Evolutionary conservation across 2,113 vertebrate genomes (phyloP).

Genomic region (Phylloscopus whistleri): DNA sequence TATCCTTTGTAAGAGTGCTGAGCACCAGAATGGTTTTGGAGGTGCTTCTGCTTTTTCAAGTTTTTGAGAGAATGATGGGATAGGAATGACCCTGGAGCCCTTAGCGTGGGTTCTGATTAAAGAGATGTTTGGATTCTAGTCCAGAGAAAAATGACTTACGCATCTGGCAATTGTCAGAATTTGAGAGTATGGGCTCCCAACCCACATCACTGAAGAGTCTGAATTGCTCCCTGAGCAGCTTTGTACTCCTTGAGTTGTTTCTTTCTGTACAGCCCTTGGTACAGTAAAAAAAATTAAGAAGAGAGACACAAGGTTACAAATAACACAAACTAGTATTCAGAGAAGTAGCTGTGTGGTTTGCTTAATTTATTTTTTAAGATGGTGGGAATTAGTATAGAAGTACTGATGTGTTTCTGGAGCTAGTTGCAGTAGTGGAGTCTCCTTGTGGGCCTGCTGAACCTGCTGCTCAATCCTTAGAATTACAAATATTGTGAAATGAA

Average conservation of each 20-base stretch:
- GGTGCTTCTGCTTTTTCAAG: not conserved
- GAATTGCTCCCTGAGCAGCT: not conserved
- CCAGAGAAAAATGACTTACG: not conserved
- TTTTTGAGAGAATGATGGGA: not conserved
- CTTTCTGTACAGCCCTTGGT: not conserved
- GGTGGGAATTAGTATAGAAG: not conserved
- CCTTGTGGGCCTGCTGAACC: not conserved
- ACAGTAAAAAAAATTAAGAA: not conserved
- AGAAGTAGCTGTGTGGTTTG: not conserved
- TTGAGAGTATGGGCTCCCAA: not conserved
- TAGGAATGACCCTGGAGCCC: not conserved
- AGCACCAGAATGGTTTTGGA: not conserved
- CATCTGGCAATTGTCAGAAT: not conserved
- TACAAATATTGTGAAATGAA: not conserved
- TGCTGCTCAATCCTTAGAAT: not conserved
- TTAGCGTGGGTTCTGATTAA: not conserved
- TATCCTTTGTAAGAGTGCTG: not conserved
- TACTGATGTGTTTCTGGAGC: not conserved
- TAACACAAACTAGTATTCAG: not conserved
- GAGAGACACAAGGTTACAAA: not conserved
- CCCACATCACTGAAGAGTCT: not conserved
- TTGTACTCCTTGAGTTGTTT: not conserved
- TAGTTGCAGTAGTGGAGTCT: not conserved
- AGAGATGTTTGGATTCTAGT: not conserved
- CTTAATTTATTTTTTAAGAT: not conserved